Percentiles rank a stretch among this genome's conserved stretches.
phyloP scores from a whole-genome alignment of 2,888 invertebrate species.

The Heliconius erato region DNA sequence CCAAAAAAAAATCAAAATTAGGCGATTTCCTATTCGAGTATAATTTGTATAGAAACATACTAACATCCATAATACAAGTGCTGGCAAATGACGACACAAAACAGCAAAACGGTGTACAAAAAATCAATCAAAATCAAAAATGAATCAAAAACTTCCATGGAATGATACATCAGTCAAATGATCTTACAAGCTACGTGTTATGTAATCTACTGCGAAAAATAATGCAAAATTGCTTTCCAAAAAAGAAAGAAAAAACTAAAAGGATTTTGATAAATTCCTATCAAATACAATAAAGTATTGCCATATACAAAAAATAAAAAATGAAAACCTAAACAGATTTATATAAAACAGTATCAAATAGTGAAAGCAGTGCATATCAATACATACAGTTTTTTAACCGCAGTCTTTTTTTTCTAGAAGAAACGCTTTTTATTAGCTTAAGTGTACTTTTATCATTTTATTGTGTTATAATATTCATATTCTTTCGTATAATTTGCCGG shows the following conservation, averaged over 20 bases:
- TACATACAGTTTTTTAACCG: conserved; percentile 11
- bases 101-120: background rate
- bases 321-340: background rate
- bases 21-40: conserved; percentile 13
- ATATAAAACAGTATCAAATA: conserved; percentile 1
- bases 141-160: conserved; percentile 50
- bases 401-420: conserved; percentile 27
- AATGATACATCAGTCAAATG: conserved; percentile 61
- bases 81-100: conserved; percentile 7
- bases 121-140: conserved; percentile 1
- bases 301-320: background rate
- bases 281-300: conserved; percentile 4
- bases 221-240: background rate
- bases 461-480: conserved; percentile 54
- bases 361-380: conserved; percentile 10
- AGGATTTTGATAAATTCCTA: background rate
- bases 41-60: background rate
- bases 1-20: conserved; percentile 23
- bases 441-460: conserved; percentile 43
- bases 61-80: background rate
- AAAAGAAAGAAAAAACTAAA: background rate
- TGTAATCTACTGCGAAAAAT: conserved; percentile 11
- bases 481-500: conserved; percentile 54
- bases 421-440: conserved; percentile 23
- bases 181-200: conserved; percentile 46